phyloP scores from a whole-genome alignment of 2,113 vertebrate genomes.

The Mustela nigripes region DNA sequence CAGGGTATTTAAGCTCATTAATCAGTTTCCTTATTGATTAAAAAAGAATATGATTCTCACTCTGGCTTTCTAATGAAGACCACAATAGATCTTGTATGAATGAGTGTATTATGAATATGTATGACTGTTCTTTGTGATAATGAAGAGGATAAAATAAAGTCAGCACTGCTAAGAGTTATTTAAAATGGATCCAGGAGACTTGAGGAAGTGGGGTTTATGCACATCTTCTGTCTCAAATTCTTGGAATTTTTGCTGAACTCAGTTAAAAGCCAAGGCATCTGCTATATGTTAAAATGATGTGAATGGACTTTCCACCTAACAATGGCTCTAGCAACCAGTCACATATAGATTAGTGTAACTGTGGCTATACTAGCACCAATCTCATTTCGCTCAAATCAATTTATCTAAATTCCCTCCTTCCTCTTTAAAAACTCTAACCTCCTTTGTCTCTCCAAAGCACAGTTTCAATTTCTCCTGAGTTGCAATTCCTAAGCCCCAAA shows the following conservation, averaged over 20 bases:
- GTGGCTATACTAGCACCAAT: not conserved
- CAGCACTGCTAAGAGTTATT: not conserved
- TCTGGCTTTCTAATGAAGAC: not conserved
- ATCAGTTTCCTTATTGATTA: slow-evolving; percentile 7
- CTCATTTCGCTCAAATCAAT: not conserved
- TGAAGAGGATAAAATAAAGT: not conserved
- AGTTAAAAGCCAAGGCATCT: not conserved
- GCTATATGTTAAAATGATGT: not conserved
- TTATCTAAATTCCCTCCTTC: not conserved
- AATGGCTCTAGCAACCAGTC: not conserved
- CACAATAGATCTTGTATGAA: not conserved
- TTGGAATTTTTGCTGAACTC: not conserved
- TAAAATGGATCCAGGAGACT: not conserved
- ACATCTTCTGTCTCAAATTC: not conserved
- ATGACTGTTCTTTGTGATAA: not conserved
- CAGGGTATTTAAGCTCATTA: not conserved
- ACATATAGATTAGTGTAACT: not conserved
- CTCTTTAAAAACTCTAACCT: not conserved
- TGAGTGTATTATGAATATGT: not conserved
- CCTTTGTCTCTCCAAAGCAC: not conserved
- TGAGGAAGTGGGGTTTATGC: no score
- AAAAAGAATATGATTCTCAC: not conserved
- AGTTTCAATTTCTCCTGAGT: not conserved
- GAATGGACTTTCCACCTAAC: not conserved
- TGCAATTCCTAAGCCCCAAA: not conserved